phyloP scores from a whole-genome alignment of 1,140 invertebrate species.

The Dendroctonus valens region DNA sequence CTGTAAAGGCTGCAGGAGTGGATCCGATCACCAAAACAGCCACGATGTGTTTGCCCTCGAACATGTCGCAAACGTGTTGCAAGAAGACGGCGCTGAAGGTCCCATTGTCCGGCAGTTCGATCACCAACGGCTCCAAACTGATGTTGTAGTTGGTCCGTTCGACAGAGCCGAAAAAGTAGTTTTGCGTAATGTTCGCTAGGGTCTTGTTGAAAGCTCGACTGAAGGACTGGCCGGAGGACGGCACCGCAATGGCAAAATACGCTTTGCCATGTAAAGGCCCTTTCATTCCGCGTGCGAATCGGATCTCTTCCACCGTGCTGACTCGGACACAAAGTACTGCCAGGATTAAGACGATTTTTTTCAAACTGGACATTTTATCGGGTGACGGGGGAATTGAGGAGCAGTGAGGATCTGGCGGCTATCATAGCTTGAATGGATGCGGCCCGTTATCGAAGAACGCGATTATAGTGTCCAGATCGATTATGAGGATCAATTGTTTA shows the following conservation, averaged over 20 bases:
- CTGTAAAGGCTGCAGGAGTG: constrained; percentile 50
- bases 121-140: constrained; percentile 46
- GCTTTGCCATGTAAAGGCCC: constrained; percentile 32
- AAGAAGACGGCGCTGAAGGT: constrained; percentile 49
- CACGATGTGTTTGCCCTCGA: constrained; percentile 48
- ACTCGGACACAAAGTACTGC: constrained; percentile 28
- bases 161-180: constrained; percentile 38
- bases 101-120: constrained; percentile 49
- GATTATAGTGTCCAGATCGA: constrained; percentile 50
- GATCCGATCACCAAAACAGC: constrained; percentile 49
- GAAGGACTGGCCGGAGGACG: constrained; percentile 43
- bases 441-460: constrained; percentile 21
- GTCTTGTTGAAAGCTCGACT: constrained; percentile 49
- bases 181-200: constrained; percentile 47
- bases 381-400: constrained; percentile 30
- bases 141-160: constrained; percentile 42
- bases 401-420: constrained; percentile 7
- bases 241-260: constrained; percentile 48
- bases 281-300: constrained; percentile 14
- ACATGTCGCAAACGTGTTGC: constrained; percentile 46
- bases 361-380: constrained; percentile 34
- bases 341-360: constrained; percentile 38
- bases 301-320: constrained; percentile 19
- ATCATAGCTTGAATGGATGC: constrained; percentile 21
- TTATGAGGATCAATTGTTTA: constrained; percentile 47